Evolutionary conservation across 2,113 vertebrate species (phyloP), one percentile per base, ranked within the genome.

Genomic region (Oryzias celebensis): DNA sequence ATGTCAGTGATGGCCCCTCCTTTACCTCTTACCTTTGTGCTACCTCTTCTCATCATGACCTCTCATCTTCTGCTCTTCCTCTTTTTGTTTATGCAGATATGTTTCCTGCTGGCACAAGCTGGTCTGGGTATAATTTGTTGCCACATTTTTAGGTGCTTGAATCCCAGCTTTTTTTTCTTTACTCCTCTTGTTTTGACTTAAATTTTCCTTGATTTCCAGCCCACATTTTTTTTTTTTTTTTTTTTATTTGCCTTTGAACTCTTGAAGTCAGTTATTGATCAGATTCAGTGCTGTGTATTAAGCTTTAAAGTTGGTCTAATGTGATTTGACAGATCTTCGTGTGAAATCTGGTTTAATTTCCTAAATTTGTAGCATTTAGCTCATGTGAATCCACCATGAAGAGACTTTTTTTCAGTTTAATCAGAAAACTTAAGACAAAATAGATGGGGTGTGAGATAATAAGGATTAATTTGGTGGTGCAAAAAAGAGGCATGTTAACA

Each of bases 1-100:
- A n/a, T 28, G 49, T 73, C 22, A 15, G 22, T 20, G 24, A n/a
- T 44, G 36, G 14, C 43, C 61, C 66, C 24, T 58, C 59, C 58
- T 82, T 77, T 77, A 62, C 49, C 63, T 73, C 47, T 67, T 56
- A 64, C 63, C 73, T 68, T 62, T 53, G 18, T 48, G 17, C 49
- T 54, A 53, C 71, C 15, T 73, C 18, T 62, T 8, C 36, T 42
- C 14, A 23, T 47, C 50, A 41, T 65, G 28, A 15, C 49, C 17
- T 6, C 36, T 7, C 36, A 14, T 71, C 48, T 15, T 47, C 46
- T 50, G 55, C 45, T 49, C 49, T 23, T 43, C 23, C 23, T 10
- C 20, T 55, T 50, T 15, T 28, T 22, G 13, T 47, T 68, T 31
- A 62, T 62, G 43, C 60, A 31, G 45, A 42, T 26, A 62, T 72